Evolutionary conservation across 2,113 vertebrate species (phyloP).

Genomic region (Talpa occidentalis): DNA sequence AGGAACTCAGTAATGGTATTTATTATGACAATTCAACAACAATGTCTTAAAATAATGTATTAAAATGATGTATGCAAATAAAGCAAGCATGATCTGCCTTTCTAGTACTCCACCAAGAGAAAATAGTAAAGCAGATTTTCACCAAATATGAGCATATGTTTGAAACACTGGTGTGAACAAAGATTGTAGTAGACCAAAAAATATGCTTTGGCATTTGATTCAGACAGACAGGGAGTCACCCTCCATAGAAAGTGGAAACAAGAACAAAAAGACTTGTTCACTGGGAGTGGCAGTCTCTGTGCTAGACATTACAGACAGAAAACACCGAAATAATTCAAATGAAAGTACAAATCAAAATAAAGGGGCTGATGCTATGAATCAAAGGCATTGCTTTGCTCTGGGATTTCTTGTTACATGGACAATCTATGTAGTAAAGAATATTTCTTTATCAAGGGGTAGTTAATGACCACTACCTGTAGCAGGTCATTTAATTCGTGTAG

Average conservation of each 20-base stretch:
- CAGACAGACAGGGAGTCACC: background rate
- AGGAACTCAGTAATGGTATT: background rate
- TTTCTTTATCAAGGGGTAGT: background rate
- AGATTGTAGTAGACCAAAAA: background rate
- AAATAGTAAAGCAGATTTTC: background rate
- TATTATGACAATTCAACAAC: background rate
- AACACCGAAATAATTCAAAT: background rate
- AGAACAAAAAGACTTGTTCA: background rate
- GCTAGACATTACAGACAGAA: background rate
- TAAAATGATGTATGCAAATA: slow-evolving; percentile 5
- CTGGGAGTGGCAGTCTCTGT: background rate
- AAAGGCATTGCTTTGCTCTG: background rate
- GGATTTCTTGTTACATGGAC: background rate
- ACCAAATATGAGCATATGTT: background rate
- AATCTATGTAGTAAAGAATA: background rate
- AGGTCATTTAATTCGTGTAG: background rate
- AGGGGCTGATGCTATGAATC: background rate
- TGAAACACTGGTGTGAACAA: background rate
- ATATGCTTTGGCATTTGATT: slow-evolving; percentile 28
- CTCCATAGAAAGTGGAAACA: background rate
- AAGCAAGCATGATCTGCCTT: background rate
- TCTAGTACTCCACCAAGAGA: background rate
- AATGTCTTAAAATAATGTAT: background rate
- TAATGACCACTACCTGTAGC: background rate
- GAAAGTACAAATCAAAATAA: background rate